phyloP scores from a whole-genome alignment of 1,140 invertebrate genomes.

The Calycopis cecrops region DNA sequence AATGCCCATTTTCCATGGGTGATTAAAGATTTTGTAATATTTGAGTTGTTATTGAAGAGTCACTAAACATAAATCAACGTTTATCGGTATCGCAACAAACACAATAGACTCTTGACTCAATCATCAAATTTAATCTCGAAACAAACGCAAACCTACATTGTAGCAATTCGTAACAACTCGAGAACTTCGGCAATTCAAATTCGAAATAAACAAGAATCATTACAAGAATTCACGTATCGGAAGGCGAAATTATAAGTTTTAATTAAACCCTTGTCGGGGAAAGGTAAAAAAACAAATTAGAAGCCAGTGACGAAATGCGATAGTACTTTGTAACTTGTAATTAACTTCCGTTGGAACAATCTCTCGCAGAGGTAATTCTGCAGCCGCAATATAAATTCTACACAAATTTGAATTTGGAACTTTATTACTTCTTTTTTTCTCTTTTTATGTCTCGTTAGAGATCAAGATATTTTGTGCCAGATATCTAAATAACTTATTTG shows the following conservation, averaged over 20 bases:
- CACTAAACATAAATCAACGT: too few relatives aligned
- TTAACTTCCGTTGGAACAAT: slow-evolving; percentile 36
- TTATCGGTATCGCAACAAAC: too few relatives aligned
- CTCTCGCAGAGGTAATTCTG: slow-evolving; percentile 12
- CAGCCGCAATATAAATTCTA: slow-evolving; percentile 16
- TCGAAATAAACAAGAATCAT: not conserved
- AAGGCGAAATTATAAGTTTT: slow-evolving; percentile 17
- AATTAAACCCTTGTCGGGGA: slow-evolving; percentile 18
- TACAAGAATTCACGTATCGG: slow-evolving; percentile 15
- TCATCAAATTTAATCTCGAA: too few relatives aligned
- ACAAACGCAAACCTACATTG: too few relatives aligned
- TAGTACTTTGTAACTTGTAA: slow-evolving; percentile 38
- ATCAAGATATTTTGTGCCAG: not conserved
- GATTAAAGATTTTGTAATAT: too few relatives aligned
- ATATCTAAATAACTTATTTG: too few relatives aligned
- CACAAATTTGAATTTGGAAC: slow-evolving; percentile 16
- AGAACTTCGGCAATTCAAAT: too few relatives aligned
- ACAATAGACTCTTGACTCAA: too few relatives aligned
- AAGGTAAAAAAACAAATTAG: slow-evolving; percentile 22
- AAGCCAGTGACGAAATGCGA: slow-evolving; percentile 25
- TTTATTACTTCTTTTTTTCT: slow-evolving; percentile 10
- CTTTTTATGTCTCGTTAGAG: not conserved
- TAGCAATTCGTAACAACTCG: too few relatives aligned
- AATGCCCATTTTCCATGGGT: too few relatives aligned
- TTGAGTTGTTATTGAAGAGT: too few relatives aligned